phyloP scores from a whole-genome alignment of 2,797 vertebrate genomes.

The Steatocranus sp. region DNA sequence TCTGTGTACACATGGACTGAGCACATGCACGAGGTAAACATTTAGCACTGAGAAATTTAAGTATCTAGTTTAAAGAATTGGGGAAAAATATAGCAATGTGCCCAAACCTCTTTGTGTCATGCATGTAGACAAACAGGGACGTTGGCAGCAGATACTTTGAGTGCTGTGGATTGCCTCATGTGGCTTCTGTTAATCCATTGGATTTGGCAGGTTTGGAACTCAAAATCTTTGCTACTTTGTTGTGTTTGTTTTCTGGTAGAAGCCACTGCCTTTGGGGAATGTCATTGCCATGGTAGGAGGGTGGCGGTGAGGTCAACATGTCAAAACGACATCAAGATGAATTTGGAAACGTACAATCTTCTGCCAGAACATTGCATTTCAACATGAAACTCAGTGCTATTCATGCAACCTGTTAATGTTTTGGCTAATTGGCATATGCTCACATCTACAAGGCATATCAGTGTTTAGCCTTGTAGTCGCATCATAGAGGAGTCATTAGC shows the following conservation, averaged over 20 bases:
- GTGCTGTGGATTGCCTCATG: background rate
- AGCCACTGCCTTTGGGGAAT: background rate
- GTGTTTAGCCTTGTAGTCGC: background rate
- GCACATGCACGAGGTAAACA: background rate
- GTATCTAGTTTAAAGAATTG: background rate
- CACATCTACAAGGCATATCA: background rate
- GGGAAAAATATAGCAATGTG: background rate
- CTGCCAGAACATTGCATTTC: background rate
- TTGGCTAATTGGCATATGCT: background rate
- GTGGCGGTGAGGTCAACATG: background rate
- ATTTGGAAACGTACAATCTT: background rate
- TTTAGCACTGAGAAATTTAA: background rate
- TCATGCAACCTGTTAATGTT: background rate
- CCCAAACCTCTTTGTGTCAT: background rate
- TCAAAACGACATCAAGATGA: background rate
- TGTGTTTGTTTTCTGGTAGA: background rate
- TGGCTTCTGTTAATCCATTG: background rate
- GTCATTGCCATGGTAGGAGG: background rate
- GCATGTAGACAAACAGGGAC: background rate
- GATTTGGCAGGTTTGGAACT: background rate
- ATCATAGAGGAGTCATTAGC: background rate
- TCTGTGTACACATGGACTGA: conserved; percentile 27
- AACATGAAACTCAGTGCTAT: background rate
- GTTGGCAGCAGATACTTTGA: background rate
- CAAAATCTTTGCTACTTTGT: background rate